phyloP scores from a whole-genome alignment of 53 echinoderm and acorn worm species.

The Paelopatides confundens region DNA sequence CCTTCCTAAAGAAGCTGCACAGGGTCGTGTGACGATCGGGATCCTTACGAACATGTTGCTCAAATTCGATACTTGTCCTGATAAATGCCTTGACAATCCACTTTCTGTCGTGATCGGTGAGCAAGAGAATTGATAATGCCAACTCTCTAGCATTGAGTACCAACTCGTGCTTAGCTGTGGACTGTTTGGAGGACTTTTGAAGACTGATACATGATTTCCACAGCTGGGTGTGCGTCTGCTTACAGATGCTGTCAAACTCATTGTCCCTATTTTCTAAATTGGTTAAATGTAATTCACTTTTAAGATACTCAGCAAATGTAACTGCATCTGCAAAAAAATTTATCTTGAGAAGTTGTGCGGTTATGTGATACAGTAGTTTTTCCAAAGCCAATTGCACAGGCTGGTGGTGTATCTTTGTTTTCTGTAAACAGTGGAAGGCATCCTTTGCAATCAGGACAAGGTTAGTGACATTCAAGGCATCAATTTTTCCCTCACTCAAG shows the following conservation, averaged over 20 bases:
- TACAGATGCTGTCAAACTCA: slow-evolving; percentile 87
- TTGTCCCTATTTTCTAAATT: slow-evolving; percentile 65
- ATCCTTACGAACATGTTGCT: slow-evolving; percentile 60
- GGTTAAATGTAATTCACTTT: slow-evolving; percentile 54
- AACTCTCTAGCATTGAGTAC: slow-evolving; percentile 69
- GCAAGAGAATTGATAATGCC: slow-evolving; percentile 75
- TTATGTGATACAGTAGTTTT: slow-evolving; percentile 90
- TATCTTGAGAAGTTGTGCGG: slow-evolving; percentile 75
- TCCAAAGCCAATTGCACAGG: slow-evolving; percentile 80
- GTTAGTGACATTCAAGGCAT: slow-evolving; percentile 30
- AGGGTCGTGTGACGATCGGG: slow-evolving; percentile 36
- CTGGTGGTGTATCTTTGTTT: slow-evolving; percentile 62
- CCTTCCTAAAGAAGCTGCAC: slow-evolving; percentile 35
- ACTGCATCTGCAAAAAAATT: slow-evolving; percentile 64
- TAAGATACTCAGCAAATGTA: slow-evolving; percentile 70
- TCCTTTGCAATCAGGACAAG: slow-evolving; percentile 62
- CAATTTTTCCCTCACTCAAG: slow-evolving; percentile 46
- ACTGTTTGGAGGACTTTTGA: slow-evolving; percentile 71
- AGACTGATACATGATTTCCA: slow-evolving; percentile 88
- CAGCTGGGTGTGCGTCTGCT: slow-evolving; percentile 89
- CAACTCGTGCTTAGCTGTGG: slow-evolving; percentile 58
- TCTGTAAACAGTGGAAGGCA: slow-evolving; percentile 73
- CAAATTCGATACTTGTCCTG: slow-evolving; percentile 70
- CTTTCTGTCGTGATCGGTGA: slow-evolving; percentile 71
- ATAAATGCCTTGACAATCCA: slow-evolving; percentile 81